Percentiles rank a stretch among this genome's conserved stretches.
phyloP scores from a whole-genome alignment of 2,888 invertebrate genomes.

The Agrochola lota region DNA sequence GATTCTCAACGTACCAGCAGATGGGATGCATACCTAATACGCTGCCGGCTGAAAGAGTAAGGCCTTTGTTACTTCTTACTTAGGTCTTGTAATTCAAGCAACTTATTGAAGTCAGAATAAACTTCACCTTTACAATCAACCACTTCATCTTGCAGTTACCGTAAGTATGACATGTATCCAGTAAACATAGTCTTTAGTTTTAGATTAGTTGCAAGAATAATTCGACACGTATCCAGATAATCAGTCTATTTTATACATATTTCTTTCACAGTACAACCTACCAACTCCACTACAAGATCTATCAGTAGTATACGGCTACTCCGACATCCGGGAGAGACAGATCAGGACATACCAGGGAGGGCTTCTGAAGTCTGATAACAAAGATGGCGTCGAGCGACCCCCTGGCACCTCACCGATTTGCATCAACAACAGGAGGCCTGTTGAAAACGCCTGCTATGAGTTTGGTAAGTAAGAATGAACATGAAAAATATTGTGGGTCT shows the following conservation, averaged over 20 bases:
- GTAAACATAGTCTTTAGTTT: not conserved
- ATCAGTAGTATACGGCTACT: slow-evolving; percentile 69
- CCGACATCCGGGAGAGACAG: slow-evolving; percentile 47
- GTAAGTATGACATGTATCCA: not conserved
- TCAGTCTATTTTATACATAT: not conserved
- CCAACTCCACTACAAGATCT: slow-evolving; percentile 70
- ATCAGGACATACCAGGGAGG: slow-evolving; percentile 67
- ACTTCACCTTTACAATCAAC: not conserved
- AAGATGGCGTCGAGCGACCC: slow-evolving; percentile 67
- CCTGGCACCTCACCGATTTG: slow-evolving; percentile 54
- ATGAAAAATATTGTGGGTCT: not conserved
- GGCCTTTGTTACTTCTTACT: not conserved
- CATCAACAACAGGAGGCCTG: slow-evolving; percentile 45
- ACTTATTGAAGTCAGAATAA: not conserved
- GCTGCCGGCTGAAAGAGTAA: slow-evolving; percentile 72
- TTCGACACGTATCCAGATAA: not conserved
- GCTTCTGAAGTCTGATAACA: slow-evolving; percentile 65
- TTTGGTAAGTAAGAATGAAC: slow-evolving; percentile 20
- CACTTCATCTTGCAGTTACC: not conserved
- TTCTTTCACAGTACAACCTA: slow-evolving; percentile 21
- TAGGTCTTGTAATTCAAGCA: not conserved
- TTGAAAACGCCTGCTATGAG: slow-evolving; percentile 64
- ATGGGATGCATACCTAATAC: slow-evolving; percentile 69
- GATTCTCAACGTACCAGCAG: slow-evolving; percentile 73
- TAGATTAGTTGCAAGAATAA: not conserved